Conservation (phyloP, 2,113 vertebrate genomes). For the Narcine bancroftii region DNA sequence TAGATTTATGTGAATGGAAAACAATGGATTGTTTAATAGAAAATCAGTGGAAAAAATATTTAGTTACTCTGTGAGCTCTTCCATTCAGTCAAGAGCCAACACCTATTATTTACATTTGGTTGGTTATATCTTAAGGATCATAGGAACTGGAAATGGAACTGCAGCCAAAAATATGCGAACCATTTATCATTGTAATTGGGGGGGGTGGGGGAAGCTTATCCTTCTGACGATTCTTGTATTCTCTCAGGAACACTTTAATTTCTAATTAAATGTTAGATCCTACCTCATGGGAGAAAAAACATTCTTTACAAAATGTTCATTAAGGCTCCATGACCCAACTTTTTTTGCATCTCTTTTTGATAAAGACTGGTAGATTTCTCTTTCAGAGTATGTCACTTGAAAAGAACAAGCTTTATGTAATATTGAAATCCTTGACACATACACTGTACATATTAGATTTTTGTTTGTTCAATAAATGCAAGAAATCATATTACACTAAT, state of each 20-base stretch:
- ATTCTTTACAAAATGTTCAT: slow-evolving; percentile 29
- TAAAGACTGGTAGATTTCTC: neutral
- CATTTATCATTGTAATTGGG: slow-evolving; percentile 25
- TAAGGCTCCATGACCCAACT: slow-evolving; percentile 12
- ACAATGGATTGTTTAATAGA: neutral
- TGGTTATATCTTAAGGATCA: neutral
- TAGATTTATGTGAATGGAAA: neutral
- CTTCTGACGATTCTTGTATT: neutral
- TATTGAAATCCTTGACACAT: slow-evolving; percentile 55
- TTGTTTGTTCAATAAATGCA: slow-evolving; percentile 65
- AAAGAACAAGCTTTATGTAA: slow-evolving; percentile 42
- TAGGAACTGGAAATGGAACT: slow-evolving; percentile 19
- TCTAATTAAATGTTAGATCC: neutral
- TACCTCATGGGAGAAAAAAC: slow-evolving; percentile 21
- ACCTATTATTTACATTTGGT: slow-evolving; percentile 7
- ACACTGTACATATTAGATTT: slow-evolving; percentile 75
- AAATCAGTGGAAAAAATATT: neutral
- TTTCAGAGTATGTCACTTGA: slow-evolving; percentile 27
- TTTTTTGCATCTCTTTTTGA: slow-evolving; percentile 31
- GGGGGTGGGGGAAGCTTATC: neutral
- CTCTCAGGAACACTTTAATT: slow-evolving; percentile 7
- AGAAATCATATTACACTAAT: slow-evolving; percentile 76
- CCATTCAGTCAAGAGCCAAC: neutral
- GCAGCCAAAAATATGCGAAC: slow-evolving; percentile 9
- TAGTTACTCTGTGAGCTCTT: neutral